These are phyloP conservation scores for Cisticola juncidis DNA, from an alignment of 2,113 vertebrate genomes.

Conservation along the genomic window DNA sequence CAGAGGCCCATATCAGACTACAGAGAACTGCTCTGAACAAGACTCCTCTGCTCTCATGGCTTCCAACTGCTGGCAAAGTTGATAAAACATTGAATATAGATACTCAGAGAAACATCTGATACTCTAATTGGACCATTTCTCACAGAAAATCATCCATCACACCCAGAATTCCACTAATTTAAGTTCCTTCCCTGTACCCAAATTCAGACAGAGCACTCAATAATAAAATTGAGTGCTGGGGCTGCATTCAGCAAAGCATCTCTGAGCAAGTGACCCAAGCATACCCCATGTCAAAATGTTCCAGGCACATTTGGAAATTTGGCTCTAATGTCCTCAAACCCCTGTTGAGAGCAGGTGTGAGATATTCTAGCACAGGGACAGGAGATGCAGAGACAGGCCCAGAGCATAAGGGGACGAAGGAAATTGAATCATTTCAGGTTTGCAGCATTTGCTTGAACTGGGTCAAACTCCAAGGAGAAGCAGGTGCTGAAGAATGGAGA, in stretches of 20 bases:
- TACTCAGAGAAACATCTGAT: not conserved
- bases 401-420: rapidly evolving
- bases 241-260: not conserved
- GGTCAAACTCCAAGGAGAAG: not conserved
- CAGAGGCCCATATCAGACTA: not conserved
- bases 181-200: not conserved
- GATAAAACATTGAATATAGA: not conserved
- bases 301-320: not conserved
- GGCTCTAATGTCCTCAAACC: not conserved
- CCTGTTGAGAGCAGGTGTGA: not conserved
- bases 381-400: not conserved
- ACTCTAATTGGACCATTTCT: not conserved
- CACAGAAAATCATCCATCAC: not conserved
- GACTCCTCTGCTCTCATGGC: not conserved
- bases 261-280: not conserved
- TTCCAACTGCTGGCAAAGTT: not conserved
- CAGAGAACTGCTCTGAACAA: not conserved
- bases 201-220: not conserved
- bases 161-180: not conserved
- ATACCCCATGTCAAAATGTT: not conserved
- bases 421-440: not conserved
- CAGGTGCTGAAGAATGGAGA: not conserved
- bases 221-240: not conserved
- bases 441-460: not conserved
- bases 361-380: not conserved